These are phyloP conservation scores for Sminthurinus aureus DNA, from an alignment of 2,888 invertebrate species.

Conservation along the genomic window DNA sequence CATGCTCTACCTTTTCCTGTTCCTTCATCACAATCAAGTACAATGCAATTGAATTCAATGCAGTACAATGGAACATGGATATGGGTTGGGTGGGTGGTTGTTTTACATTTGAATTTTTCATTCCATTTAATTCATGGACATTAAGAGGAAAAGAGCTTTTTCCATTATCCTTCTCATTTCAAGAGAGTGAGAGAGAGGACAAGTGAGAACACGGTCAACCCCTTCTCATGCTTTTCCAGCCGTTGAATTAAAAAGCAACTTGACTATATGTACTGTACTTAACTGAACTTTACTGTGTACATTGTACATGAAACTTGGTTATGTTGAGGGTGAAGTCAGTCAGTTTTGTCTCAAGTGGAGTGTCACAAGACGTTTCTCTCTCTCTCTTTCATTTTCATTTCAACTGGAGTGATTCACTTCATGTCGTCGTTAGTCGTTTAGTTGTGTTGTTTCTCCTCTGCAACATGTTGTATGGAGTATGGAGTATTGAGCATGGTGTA, in stretches of 20 bases:
- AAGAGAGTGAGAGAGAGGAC: background rate
- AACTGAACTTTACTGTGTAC: background rate
- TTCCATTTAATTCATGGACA: background rate
- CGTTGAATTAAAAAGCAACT: background rate
- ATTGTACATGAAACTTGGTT: background rate
- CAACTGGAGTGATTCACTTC: background rate
- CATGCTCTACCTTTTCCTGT: constrained; percentile 34
- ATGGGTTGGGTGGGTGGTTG: constrained; percentile 3
- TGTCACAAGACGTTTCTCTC: constrained; percentile 22
- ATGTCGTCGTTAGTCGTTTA: background rate
- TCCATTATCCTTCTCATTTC: background rate
- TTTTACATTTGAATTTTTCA: background rate
- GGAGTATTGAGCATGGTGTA: no score
- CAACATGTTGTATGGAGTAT: no score
- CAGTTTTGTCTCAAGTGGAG: constrained; percentile 36
- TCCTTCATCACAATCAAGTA: background rate
- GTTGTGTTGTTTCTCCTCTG: background rate
- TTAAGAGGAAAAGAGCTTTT: background rate
- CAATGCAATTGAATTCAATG: no score
- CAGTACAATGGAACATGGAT: background rate
- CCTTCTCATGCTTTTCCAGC: background rate
- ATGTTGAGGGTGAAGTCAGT: constrained; percentile 20
- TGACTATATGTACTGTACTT: no score
- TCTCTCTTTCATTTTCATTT: background rate
- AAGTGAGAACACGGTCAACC: background rate